Evolutionary conservation across 1,140 invertebrate genomes (phyloP).

Genomic region (Halyomorpha halys): DNA sequence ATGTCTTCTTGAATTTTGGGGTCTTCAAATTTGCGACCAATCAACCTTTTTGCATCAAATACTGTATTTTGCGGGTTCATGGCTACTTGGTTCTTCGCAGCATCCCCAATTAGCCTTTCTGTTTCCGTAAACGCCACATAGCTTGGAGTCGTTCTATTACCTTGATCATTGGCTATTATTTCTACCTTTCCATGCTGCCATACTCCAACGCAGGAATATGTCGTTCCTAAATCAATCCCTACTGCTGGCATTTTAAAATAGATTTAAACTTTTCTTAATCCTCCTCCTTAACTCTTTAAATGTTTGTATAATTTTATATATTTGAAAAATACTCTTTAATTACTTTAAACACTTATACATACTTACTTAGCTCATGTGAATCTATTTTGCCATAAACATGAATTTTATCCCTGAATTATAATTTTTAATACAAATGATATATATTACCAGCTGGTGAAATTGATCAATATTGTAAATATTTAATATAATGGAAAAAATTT

Average conservation of each 20-base stretch:
- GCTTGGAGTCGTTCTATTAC: conserved; percentile 81
- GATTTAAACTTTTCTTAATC: too few species aligned
- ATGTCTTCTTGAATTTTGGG: conserved; percentile 50
- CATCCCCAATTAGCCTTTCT: conserved; percentile 55
- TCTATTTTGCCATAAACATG: too few species aligned
- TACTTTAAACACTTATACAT: too few species aligned
- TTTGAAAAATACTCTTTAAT: too few species aligned
- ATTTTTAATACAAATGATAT: too few species aligned
- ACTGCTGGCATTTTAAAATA: conserved; percentile 37
- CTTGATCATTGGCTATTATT: conserved; percentile 90
- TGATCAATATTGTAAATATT: too few species aligned
- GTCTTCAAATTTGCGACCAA: conserved; percentile 59
- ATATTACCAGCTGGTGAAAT: too few species aligned
- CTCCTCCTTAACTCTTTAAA: too few species aligned
- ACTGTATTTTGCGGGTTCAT: conserved; percentile 67
- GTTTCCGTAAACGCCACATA: conserved; percentile 81
- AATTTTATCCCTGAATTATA: too few species aligned
- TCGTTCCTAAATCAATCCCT: conserved; percentile 40
- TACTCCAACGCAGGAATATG: conserved; percentile 69
- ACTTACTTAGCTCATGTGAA: too few species aligned
- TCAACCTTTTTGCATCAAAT: conserved; percentile 46
- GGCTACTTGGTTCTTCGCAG: conserved; percentile 62
- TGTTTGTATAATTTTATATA: too few species aligned
- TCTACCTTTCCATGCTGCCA: conserved; percentile 79
- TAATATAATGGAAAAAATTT: too few species aligned